Evolutionary conservation across 2,888 invertebrate genomes (phyloP).

Genomic region (Synanthedon formicaeformis): DNA sequence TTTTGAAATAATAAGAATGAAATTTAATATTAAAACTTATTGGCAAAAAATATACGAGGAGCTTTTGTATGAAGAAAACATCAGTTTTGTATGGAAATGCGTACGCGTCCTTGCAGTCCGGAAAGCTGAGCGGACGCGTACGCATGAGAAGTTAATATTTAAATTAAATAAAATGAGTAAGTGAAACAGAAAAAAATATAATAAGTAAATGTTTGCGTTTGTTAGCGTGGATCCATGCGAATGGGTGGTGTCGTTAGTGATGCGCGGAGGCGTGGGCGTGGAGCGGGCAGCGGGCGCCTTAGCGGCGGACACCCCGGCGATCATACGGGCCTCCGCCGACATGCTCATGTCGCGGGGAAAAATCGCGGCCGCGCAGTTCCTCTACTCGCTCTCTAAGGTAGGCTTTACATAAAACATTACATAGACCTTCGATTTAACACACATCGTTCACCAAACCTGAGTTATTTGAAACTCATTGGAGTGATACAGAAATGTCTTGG

Average conservation of each 20-base stretch:
- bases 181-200: too few relatives aligned
- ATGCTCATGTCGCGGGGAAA: constrained; percentile 80
- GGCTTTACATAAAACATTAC: neutral
- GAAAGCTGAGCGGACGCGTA: too few relatives aligned
- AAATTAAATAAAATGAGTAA: too few relatives aligned
- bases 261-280: constrained; percentile 50
- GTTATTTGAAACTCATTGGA: too few relatives aligned
- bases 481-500: neutral
- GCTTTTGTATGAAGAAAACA: too few relatives aligned
- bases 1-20: too few relatives aligned
- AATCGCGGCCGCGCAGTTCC: constrained; percentile 80
- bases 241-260: constrained; percentile 54
- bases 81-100: too few relatives aligned
- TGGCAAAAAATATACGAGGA: too few relatives aligned
- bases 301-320: constrained; percentile 66
- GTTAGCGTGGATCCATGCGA: constrained; percentile 36
- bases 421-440: neutral
- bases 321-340: constrained; percentile 86
- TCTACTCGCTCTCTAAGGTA: constrained; percentile 84
- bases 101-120: too few relatives aligned
- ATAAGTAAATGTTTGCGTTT: neutral
- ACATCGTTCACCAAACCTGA: too few relatives aligned
- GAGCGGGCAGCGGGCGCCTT: constrained; percentile 54
- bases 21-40: too few relatives aligned
- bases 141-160: too few relatives aligned